Percentiles rank a stretch among this genome's conserved stretches.
These are phyloP conservation scores for Strigops habroptila DNA, from an alignment of 2,113 vertebrate genomes.

Conservation along the genomic window DNA sequence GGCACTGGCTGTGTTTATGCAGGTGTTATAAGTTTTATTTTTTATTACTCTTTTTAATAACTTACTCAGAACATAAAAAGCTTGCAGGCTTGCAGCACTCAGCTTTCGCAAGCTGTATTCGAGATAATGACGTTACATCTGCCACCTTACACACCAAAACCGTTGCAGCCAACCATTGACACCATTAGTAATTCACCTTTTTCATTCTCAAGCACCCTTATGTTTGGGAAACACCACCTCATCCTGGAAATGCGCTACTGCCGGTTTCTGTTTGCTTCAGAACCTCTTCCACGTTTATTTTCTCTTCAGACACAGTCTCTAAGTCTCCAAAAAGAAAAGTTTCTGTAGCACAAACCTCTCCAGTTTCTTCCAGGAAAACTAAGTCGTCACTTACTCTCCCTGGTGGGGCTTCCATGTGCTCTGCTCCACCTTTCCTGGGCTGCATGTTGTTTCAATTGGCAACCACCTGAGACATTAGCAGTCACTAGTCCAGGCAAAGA, in stretches of 20 bases:
- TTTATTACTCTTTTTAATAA: not conserved
- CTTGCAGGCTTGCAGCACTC: not conserved
- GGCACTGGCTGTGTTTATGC: not conserved
- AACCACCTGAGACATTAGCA: not conserved
- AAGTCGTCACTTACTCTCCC: not conserved
- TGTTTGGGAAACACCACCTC: not conserved
- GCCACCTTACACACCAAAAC: not conserved
- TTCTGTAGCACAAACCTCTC: not conserved
- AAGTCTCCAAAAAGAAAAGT: not conserved
- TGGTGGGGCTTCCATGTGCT: not conserved
- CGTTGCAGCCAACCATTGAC: not conserved
- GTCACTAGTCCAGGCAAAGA: not conserved
- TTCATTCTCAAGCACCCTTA: not conserved
- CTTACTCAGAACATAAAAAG: not conserved
- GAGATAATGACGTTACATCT: not conserved
- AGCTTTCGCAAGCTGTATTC: not conserved
- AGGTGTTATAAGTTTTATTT: not conserved
- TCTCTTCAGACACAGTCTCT: not conserved
- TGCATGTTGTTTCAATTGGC: accelerated
- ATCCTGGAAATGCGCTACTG: not conserved
- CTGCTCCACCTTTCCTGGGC: not conserved
- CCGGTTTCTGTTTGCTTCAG: accelerated
- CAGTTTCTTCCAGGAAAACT: not conserved
- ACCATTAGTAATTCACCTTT: not conserved
- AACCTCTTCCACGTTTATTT: not conserved